These are phyloP conservation scores for Plemyria rubiginata DNA, from an alignment of 2,888 invertebrate genomes.

Conservation along the genomic window DNA sequence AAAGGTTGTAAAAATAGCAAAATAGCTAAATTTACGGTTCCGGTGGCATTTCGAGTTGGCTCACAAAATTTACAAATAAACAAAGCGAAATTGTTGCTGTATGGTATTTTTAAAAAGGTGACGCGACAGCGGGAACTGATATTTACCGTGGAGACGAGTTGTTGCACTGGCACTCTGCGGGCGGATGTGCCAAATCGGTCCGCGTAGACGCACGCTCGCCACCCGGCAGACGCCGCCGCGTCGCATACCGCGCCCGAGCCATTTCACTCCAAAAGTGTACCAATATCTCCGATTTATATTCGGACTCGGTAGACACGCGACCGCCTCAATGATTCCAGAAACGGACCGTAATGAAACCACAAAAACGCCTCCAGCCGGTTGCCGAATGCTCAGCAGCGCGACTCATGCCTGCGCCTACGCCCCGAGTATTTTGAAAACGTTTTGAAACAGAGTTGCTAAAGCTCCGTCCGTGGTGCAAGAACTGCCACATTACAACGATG, in stretches of 20 bases:
- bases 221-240: conserved; percentile 78
- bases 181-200: conserved; percentile 84
- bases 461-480: conserved; percentile 78
- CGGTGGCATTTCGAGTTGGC: conserved; percentile 55
- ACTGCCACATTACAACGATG: conserved; percentile 72
- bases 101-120: conserved; percentile 53
- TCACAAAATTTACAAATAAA: conserved; percentile 34
- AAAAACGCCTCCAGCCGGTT: conserved; percentile 51
- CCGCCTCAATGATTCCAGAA: conserved; percentile 49
- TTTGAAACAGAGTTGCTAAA: conserved; percentile 80
- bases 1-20: conserved; percentile 26
- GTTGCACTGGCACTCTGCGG: conserved; percentile 67
- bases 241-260: conserved; percentile 75
- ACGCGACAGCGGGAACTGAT: conserved; percentile 63
- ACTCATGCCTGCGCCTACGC: conserved; percentile 66
- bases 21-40: conserved; percentile 19
- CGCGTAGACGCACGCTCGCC: conserved; percentile 70
- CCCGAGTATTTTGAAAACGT: conserved; percentile 77
- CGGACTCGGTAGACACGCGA: conserved; percentile 51
- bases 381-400: conserved; percentile 55
- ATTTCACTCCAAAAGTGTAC: conserved; percentile 61
- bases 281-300: conserved; percentile 52
- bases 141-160: conserved; percentile 66
- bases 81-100: conserved; percentile 47
- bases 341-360: conserved; percentile 53